phyloP scores from a whole-genome alignment of 2,113 vertebrate species.

The Podilymbus podiceps region DNA sequence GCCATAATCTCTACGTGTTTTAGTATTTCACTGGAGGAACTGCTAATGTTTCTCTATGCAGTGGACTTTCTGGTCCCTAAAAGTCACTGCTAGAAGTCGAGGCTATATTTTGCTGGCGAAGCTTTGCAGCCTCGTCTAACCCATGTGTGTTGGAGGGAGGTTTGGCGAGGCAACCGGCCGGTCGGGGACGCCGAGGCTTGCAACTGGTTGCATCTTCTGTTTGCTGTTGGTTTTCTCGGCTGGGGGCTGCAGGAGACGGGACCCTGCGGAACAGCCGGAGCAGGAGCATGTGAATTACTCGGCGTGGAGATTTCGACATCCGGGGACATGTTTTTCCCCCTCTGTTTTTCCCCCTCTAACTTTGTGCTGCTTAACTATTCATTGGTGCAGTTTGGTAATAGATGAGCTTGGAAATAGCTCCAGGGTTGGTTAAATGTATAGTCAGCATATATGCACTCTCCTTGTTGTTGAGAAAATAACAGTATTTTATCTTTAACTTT shows the following conservation, averaged over 20 bases:
- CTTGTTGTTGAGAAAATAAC: neutral
- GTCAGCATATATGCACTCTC: neutral
- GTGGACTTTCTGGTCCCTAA: neutral
- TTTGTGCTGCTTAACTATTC: neutral
- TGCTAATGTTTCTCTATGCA: neutral
- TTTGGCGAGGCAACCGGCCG: neutral
- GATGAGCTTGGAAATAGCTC: neutral
- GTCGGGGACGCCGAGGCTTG: accelerated
- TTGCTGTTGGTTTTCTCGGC: neutral
- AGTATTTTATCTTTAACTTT: neutral
- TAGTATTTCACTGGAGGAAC: neutral
- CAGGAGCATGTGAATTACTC: neutral
- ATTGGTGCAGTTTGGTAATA: neutral
- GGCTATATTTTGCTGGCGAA: neutral
- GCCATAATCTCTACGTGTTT: neutral
- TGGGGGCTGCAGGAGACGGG: accelerated
- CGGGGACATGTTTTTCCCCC: neutral
- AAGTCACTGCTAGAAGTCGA: neutral
- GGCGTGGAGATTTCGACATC: neutral
- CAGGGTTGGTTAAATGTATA: neutral
- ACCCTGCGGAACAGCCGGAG: neutral
- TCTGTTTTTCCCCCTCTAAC: neutral
- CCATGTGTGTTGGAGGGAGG: accelerated
- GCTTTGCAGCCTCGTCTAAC: accelerated
- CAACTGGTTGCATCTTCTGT: accelerated